Evolutionary conservation across 2,888 invertebrate genomes (phyloP).

Genomic region (Mesopsocus fuscifrons): DNA sequence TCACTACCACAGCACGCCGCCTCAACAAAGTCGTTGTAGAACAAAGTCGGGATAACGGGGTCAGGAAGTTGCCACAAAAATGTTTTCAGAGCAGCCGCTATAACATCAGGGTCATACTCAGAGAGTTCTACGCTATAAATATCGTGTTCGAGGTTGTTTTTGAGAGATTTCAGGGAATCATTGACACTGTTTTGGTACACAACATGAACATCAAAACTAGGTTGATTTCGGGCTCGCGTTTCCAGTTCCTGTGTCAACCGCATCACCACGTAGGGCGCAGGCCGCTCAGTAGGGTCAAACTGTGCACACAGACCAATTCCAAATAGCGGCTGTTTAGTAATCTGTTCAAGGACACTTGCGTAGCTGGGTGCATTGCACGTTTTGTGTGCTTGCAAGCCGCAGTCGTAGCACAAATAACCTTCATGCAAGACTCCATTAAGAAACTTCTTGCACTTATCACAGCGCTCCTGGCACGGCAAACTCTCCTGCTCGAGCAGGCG

Average conservation of each 20-base stretch:
- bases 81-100: conserved; percentile 44
- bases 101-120: conserved; percentile 31
- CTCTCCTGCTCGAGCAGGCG: conserved; percentile 2
- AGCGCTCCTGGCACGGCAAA: conserved; percentile 28
- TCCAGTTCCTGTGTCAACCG: conserved; percentile 42
- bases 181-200: conserved; percentile 30
- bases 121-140: conserved; percentile 25
- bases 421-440: conserved; percentile 48
- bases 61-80: conserved; percentile 54
- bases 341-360: conserved; percentile 27
- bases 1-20: conserved; percentile 31
- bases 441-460: conserved; percentile 53
- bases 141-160: background rate
- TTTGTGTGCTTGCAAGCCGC: conserved; percentile 48
- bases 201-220: conserved; percentile 40
- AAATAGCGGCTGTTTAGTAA: conserved; percentile 27
- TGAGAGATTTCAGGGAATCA: conserved; percentile 5
- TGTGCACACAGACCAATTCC: conserved; percentile 42
- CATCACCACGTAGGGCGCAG: conserved; percentile 39
- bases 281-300: conserved; percentile 32
- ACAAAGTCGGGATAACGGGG: conserved; percentile 52
- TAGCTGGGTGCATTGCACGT: conserved; percentile 46
- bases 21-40: conserved; percentile 49
- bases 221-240: conserved; percentile 29
- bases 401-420: conserved; percentile 49